These are phyloP conservation scores for Drosophila micromelanica DNA, from an alignment of 1,140 invertebrate species.

Conservation along the genomic window DNA sequence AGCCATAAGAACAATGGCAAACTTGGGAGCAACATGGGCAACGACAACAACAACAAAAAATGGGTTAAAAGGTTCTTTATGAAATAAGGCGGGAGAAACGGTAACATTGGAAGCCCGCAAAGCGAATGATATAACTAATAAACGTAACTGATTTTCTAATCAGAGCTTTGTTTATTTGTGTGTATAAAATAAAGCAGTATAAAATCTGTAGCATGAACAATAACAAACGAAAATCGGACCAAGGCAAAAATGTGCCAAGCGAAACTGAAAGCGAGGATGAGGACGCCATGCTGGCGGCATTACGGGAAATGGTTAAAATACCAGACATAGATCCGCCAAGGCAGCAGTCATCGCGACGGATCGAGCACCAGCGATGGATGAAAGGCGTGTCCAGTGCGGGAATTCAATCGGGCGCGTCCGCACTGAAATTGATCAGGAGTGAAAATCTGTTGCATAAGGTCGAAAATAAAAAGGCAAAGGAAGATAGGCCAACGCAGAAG, in stretches of 20 bases:
- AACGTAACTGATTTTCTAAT: conserved; percentile 62
- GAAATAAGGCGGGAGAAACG: background rate
- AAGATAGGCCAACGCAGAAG: background rate
- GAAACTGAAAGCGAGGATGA: conserved; percentile 27
- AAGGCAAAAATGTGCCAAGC: background rate
- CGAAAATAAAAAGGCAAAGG: background rate
- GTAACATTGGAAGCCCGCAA: conserved; percentile 10
- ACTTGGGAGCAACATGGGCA: background rate
- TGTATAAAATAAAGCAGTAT: conserved; percentile 10
- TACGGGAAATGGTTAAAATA: conserved; percentile 49
- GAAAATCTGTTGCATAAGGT: background rate
- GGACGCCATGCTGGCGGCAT: conserved; percentile 41
- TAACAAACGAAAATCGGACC: background rate
- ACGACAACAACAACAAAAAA: conserved; percentile 51
- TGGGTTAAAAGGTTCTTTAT: conserved; percentile 52
- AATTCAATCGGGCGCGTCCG: background rate
- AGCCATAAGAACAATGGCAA: conserved; percentile 45
- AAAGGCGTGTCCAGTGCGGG: background rate
- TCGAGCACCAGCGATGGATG: background rate
- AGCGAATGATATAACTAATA: conserved; percentile 12
- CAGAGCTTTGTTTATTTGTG: conserved; percentile 31
- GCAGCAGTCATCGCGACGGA: background rate
- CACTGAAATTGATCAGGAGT: too few relatives aligned
- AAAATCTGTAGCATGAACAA: conserved; percentile 8
- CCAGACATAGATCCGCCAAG: conserved; percentile 37